Conservation (phyloP, 2,888 invertebrate species). For the Baronia brevicornis region DNA sequence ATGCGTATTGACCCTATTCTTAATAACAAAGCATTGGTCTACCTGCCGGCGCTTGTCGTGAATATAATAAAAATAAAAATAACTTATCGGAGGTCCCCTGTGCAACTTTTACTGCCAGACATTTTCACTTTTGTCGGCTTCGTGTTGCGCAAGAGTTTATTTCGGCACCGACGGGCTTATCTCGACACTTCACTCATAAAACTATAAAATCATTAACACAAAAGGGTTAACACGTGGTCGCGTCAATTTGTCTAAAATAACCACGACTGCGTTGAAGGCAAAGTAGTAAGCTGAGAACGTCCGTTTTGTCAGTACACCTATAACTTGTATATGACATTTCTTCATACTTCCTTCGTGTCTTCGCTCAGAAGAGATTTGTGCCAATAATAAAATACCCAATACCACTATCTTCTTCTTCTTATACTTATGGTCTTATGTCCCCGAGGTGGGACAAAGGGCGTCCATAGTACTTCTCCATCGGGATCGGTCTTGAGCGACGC, state of each 20-base stretch:
- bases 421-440: no score
- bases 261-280: slow-evolving; percentile 28
- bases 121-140: slow-evolving; percentile 68
- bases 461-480: no score
- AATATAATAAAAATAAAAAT: slow-evolving; percentile 20
- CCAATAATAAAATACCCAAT: no score
- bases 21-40: slow-evolving; percentile 11
- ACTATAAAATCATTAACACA: slow-evolving; percentile 54
- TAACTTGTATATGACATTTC: no score
- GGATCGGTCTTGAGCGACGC: no score
- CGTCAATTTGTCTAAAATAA: slow-evolving; percentile 62
- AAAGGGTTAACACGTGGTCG: slow-evolving; percentile 63
- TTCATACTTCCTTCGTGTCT: no score
- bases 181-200: slow-evolving; percentile 41
- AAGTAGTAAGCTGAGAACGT: no score
- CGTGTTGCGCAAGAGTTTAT: slow-evolving; percentile 47
- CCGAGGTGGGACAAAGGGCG: no score
- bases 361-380: no score
- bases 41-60: slow-evolving; percentile 20
- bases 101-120: slow-evolving; percentile 49
- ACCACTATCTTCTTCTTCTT: no score
- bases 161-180: slow-evolving; percentile 26
- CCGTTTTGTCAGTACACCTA: no score
- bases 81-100: slow-evolving; percentile 23
- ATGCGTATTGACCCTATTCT: slow-evolving; percentile 2